Evolutionary conservation across 2,888 invertebrate genomes (phyloP), one percentile per base, ranked within the genome.

Genomic region (Drosophila mayaguana): DNA sequence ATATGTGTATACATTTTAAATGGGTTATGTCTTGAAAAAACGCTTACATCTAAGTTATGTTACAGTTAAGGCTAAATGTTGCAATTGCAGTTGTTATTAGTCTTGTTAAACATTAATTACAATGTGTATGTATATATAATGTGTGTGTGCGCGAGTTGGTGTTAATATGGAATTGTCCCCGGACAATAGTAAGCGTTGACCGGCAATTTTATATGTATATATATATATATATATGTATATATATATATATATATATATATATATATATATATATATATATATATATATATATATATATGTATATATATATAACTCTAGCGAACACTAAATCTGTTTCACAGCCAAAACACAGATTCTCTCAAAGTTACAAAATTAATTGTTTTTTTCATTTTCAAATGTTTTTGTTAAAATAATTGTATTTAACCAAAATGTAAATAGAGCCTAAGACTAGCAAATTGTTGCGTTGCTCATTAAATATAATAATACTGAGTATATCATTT

Each of bases 301-400:
- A 66, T 87, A 83, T 71, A 66, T 87, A 83, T 56, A 70, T 75
- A 71, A 67, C 51, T 73, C 67, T 87, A 87, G 66, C 77, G 77
- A 89, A 89, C 76, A 91, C 83, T 88, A 81, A 90, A 91, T 92
- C 92, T 92, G 92, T 91, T 92, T 92, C 92, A 92, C 92, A 92
- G 92, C 92, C 92, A 92, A 92, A 92, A 92, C 87, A 92, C 92
- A 92, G 92, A 92, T 92, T 91, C 42, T 77, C 63, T 40, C 22
- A 53, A 75, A 59, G 67, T 74, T 75, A 63, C 55, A 72, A 62
- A 62, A 11, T 68, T 53, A 67, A 43, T 74, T 53, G 20, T 53
- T 76, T 74, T 74, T 75, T 11, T 32, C 5, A 3, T 25, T 20
- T 60, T 36, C 5, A 16, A 32, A 53, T 53, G 60, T 43, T 57